Conservation (phyloP, 2,888 invertebrate genomes). For the Leptopilina drosophilae region DNA sequence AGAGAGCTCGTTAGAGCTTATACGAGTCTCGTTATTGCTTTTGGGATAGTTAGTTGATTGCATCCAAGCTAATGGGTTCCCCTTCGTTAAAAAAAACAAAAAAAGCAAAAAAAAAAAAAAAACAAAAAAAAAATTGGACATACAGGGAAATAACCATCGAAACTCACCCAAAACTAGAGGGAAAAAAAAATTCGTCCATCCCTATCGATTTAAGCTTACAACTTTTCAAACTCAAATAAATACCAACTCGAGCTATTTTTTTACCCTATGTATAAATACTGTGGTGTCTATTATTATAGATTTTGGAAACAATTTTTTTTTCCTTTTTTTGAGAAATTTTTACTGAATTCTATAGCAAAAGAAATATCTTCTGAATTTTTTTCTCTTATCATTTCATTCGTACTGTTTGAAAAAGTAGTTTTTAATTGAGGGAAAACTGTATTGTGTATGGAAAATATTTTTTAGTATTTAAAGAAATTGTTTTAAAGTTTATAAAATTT, state of each 20-base stretch:
- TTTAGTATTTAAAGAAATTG: no score
- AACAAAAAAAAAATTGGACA: constrained; percentile 31
- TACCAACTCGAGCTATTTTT: background rate
- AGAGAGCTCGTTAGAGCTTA: constrained; percentile 53
- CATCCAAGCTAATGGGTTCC: constrained; percentile 56
- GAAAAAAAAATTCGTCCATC: constrained; percentile 10
- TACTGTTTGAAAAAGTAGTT: no score
- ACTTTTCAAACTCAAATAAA: background rate
- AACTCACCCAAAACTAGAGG: constrained; percentile 4
- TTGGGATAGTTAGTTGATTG: constrained; percentile 58
- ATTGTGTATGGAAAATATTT: no score
- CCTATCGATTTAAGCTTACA: constrained; percentile 14
- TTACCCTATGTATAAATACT: no score
- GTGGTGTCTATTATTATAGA: no score
- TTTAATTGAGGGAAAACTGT: no score
- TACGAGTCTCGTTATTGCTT: constrained; percentile 43
- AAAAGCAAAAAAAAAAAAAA: no score
- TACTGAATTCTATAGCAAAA: no score
- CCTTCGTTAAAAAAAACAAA: constrained; percentile 54
- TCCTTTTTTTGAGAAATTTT: background rate
- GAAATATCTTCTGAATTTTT: no score
- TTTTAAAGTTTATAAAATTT: no score
- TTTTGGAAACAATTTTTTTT: background rate
- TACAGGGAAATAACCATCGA: constrained; percentile 48
- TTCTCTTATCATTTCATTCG: no score